Conservation (phyloP, 2,888 invertebrate species). For the Criorhina ranunculi region DNA sequence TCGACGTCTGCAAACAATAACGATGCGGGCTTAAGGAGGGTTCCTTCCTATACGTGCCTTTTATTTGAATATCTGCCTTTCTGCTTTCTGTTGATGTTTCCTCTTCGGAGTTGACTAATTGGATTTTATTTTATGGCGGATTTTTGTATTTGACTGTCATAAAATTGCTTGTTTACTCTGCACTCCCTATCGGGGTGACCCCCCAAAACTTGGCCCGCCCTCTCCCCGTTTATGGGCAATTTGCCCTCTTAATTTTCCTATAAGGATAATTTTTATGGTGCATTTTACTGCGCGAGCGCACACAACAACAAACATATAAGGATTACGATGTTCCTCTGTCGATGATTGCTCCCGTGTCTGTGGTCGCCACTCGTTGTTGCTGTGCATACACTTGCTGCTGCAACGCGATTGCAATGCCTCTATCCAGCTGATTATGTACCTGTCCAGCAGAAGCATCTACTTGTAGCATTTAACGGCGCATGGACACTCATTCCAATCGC, state of each 20-base stretch:
- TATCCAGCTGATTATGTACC: slow-evolving; percentile 67
- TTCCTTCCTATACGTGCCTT: neutral
- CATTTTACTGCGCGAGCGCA: slow-evolving; percentile 73
- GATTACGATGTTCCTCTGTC: slow-evolving; percentile 36
- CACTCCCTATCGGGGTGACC: slow-evolving; percentile 36
- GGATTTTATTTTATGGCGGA: slow-evolving; percentile 78
- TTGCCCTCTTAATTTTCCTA: slow-evolving; percentile 73
- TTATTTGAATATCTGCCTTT: slow-evolving; percentile 60
- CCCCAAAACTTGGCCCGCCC: slow-evolving; percentile 44
- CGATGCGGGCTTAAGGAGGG: neutral
- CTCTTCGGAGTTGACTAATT: slow-evolving; percentile 78
- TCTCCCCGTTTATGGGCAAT: slow-evolving; percentile 68
- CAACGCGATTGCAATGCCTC: slow-evolving; percentile 10
- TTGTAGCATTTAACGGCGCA: slow-evolving; percentile 60
- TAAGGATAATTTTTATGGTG: slow-evolving; percentile 74
- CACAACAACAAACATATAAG: slow-evolving; percentile 59
- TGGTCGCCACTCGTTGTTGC: slow-evolving; percentile 7
- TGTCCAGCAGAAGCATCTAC: slow-evolving; percentile 56
- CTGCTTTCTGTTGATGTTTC: slow-evolving; percentile 54
- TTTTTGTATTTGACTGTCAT: slow-evolving; percentile 74
- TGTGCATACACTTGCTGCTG: slow-evolving; percentile 17
- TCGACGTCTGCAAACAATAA: slow-evolving; percentile 35
- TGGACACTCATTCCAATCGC: slow-evolving; percentile 66
- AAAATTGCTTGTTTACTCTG: slow-evolving; percentile 73
- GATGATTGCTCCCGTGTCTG: slow-evolving; percentile 48